A percentile compares a stretch with the other conserved stretches of the same genome.
These are phyloP conservation scores for Scaptomyza montana DNA, from an alignment of 1,140 invertebrate genomes.

Conservation along the genomic window DNA sequence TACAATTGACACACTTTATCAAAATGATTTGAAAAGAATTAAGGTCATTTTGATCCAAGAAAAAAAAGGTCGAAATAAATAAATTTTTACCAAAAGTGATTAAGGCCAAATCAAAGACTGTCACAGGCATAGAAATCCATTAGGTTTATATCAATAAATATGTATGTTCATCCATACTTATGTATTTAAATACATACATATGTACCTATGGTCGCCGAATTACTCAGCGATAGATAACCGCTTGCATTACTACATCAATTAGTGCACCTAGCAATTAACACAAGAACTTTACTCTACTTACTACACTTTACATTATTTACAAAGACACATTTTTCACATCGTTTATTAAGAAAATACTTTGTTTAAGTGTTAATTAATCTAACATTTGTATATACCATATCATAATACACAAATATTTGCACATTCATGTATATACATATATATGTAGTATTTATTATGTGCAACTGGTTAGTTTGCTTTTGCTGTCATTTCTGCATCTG, in stretches of 20 bases:
- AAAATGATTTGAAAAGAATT: too few relatives aligned
- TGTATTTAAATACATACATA: slow-evolving; percentile 3
- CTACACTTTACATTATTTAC: slow-evolving; percentile 24
- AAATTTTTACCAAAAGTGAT: too few relatives aligned
- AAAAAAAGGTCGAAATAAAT: too few relatives aligned
- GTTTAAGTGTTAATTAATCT: slow-evolving; percentile 23
- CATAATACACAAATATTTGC: neutral
- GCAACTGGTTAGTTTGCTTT: slow-evolving; percentile 31
- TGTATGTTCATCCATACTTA: neutral
- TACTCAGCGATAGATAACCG: slow-evolving; percentile 13
- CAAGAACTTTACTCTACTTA: slow-evolving; percentile 17
- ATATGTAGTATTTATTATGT: slow-evolving; percentile 32
- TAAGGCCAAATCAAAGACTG: neutral
- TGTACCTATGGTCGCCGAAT: slow-evolving; percentile 1
- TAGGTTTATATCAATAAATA: slow-evolving; percentile 3
- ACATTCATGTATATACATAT: slow-evolving; percentile 24
- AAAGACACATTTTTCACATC: slow-evolving; percentile 18
- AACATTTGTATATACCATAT: slow-evolving; percentile 36
- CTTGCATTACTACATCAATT: neutral
- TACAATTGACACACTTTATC: too few relatives aligned
- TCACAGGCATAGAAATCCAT: too few relatives aligned
- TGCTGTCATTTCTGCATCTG: slow-evolving; percentile 1
- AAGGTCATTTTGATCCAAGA: too few relatives aligned
- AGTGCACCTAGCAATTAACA: neutral
- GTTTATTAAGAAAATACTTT: slow-evolving; percentile 8